These are phyloP conservation scores for Lissocephala sabroskyi DNA, from an alignment of 2,888 invertebrate species.

Conservation along the genomic window DNA sequence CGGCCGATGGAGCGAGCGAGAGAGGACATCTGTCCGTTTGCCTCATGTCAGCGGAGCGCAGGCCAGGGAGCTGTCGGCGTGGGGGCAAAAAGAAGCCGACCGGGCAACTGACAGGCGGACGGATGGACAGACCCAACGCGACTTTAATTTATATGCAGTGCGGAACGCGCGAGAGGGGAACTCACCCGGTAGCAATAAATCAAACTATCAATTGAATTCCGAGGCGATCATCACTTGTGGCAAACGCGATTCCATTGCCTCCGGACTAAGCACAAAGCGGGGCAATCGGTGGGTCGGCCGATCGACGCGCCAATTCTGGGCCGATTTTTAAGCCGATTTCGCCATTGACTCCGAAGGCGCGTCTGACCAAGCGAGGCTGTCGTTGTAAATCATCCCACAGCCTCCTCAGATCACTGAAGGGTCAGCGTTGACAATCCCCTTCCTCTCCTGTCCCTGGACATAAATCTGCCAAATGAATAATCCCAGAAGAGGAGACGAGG, in stretches of 20 bases:
- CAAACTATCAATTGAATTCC: conserved; percentile 72
- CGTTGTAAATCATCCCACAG: conserved; percentile 52
- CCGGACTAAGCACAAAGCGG: too few species aligned
- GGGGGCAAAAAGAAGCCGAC: too few species aligned
- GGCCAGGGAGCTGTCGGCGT: too few species aligned
- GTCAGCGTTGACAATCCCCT: conserved; percentile 55
- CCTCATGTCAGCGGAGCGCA: too few species aligned
- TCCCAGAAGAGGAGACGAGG: conserved; percentile 5
- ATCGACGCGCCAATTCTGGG: conserved; percentile 40
- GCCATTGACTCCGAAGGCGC: conserved; percentile 58
- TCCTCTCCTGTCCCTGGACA: conserved; percentile 67
- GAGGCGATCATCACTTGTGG: conserved; percentile 68
- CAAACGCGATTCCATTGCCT: conserved; percentile 11
- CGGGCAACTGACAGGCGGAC: neutral
- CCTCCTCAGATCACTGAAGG: too few species aligned
- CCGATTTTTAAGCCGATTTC: conserved; percentile 59
- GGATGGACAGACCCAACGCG: conserved; percentile 10
- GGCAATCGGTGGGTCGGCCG: too few species aligned
- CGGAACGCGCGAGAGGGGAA: conserved; percentile 32
- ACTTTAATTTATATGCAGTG: conserved; percentile 63
- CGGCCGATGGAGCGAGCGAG: too few species aligned
- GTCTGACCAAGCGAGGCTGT: conserved; percentile 52
- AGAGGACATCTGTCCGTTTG: too few species aligned
- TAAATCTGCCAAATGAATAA: conserved; percentile 58
- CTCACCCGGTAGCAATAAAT: conserved; percentile 70